Conservation (phyloP, 2,888 invertebrate species). For the Digitonthophagus gazella region DNA sequence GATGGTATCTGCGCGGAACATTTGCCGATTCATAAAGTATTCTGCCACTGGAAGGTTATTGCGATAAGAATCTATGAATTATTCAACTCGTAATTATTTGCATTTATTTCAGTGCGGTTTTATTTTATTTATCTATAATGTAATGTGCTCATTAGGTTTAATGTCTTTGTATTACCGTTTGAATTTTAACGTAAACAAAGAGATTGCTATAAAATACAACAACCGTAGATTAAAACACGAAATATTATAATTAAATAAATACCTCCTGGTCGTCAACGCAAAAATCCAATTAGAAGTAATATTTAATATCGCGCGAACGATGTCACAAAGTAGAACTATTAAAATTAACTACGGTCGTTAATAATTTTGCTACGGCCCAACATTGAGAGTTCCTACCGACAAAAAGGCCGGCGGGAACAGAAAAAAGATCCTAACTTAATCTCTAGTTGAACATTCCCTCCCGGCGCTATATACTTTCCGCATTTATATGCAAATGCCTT, state of each 20-base stretch:
- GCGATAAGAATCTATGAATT: background rate
- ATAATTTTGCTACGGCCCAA: conserved; percentile 2
- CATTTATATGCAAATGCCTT: conserved; percentile 11
- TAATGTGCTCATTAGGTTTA: no score
- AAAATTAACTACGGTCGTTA: background rate
- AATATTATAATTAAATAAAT: no score
- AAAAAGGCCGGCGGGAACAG: background rate
- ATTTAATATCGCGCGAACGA: background rate
- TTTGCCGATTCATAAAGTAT: background rate
- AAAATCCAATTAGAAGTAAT: no score
- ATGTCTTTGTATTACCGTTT: no score
- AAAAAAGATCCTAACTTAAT: background rate
- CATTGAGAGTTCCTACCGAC: background rate
- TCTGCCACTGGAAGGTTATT: background rate
- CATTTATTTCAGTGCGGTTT: background rate
- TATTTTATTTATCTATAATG: background rate
- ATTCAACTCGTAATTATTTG: background rate
- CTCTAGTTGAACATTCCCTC: conserved; percentile 1
- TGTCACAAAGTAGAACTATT: conserved; percentile 5
- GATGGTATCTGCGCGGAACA: background rate
- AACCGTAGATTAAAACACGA: no score
- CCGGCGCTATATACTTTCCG: conserved; percentile 6
- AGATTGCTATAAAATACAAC: no score
- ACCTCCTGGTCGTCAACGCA: no score
- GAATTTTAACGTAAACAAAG: no score